phyloP scores from a whole-genome alignment of 2,113 vertebrate species.

The Pandion haliaetus region DNA sequence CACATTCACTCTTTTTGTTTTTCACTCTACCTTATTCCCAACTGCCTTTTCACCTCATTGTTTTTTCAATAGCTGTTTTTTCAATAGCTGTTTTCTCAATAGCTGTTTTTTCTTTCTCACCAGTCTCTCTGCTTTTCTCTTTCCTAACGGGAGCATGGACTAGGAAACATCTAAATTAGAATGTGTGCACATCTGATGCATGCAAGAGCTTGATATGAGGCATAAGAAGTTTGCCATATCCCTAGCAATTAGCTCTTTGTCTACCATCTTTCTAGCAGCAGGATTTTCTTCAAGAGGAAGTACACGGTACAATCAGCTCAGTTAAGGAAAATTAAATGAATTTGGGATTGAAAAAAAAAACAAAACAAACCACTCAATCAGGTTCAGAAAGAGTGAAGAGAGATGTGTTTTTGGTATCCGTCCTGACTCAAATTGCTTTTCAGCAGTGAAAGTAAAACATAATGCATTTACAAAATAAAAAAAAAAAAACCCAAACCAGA shows the following conservation, averaged over 20 bases:
- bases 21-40: neutral
- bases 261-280: neutral
- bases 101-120: neutral
- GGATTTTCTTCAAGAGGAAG: neutral
- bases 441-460: neutral
- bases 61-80: neutral
- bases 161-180: slow-evolving; percentile 1
- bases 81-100: neutral
- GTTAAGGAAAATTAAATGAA: slow-evolving; percentile 26
- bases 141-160: neutral
- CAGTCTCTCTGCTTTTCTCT: neutral
- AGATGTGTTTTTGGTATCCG: neutral
- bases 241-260: neutral
- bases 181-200: neutral
- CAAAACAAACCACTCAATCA: slow-evolving; percentile 4
- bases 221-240: neutral
- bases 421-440: slow-evolving; percentile 54
- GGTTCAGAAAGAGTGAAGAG: slow-evolving; percentile 18
- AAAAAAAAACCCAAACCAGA: neutral
- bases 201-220: neutral
- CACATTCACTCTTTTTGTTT: neutral
- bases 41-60: neutral
- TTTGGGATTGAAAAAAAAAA: slow-evolving; percentile 32
- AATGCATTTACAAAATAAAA: neutral
- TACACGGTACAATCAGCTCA: neutral